Base-by-base conservation (phyloP, 1,140 invertebrate genomes). In the Phthorimaea operculella region DNA sequence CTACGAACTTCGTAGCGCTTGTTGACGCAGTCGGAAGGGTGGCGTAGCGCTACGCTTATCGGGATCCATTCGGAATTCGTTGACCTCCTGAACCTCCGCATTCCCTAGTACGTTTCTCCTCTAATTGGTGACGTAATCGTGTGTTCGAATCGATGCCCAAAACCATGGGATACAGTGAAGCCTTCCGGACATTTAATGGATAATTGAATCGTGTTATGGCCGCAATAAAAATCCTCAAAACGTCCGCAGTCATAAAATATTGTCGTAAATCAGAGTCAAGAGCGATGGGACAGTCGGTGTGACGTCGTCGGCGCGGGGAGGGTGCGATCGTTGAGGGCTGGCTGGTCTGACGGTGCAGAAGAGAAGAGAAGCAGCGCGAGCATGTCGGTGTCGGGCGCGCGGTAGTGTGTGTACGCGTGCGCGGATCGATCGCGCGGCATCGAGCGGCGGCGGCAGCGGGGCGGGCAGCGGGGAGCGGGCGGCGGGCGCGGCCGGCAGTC, bases 341-440 rank as follows among this genome's bases (percentile, higher is more conserved):
- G 44, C 44, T 15, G 44, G 11, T 9, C 12, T n/a, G 44, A 63
- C 64, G 56, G 57, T 65, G 39, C 39, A 47, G 62, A 70, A 56
- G 65, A 57, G 62, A 70, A 56, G 65, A 57, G 60, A 64, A 65
- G 64, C 65, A 56, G 57, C 66, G 44, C 44, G 64, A 57, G 60
- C 57, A 58, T 51, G 54, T 62, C 63, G 61, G 62, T 48, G 45
- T 21, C 16, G 59, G 54, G 63, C 52, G 17, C 18, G 48, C 59
- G 58, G 57, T 60, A 60, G 60, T 59, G 60, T 71, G 62, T 59
- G 61, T 62, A 72, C 77, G 79, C 71, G 67, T 66, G 72, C 73
- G 74, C 76, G 78, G 70, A 81, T 83, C 80, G 78, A 83, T 83
- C 76, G 73, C 74, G 77, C 68, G 74, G 63, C 69, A 74, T 72